Conservation (phyloP, 2,888 invertebrate species). For the Carpatolechia fugitivella region DNA sequence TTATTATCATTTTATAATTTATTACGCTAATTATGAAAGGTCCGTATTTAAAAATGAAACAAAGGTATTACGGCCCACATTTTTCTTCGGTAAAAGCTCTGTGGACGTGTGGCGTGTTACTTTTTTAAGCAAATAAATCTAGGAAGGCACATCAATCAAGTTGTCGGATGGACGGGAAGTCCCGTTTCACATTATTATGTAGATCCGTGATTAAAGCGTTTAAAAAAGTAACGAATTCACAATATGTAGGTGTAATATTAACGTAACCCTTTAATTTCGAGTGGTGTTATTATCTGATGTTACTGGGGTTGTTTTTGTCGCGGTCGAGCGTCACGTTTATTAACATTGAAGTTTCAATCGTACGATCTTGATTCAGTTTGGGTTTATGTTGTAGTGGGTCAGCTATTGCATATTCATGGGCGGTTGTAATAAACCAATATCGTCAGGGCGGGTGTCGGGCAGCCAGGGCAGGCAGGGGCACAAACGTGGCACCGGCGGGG, state of each 20-base stretch:
- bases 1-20: slow-evolving; percentile 79
- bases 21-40: slow-evolving; percentile 77
- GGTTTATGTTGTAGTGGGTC: slow-evolving; percentile 24
- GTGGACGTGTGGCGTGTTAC: slow-evolving; percentile 68
- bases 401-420: slow-evolving; percentile 51
- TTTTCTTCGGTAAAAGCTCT: slow-evolving; percentile 62
- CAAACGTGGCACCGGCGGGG: slow-evolving; percentile 22
- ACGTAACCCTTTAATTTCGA: slow-evolving; percentile 54
- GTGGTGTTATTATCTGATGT: slow-evolving; percentile 28
- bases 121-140: slow-evolving; percentile 73
- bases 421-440: slow-evolving; percentile 61
- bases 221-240: slow-evolving; percentile 68
- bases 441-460: slow-evolving; percentile 48
- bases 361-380: slow-evolving; percentile 15
- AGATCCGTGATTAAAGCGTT: slow-evolving; percentile 73
- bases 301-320: slow-evolving; percentile 1
- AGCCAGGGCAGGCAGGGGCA: slow-evolving; percentile 8
- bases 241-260: slow-evolving; percentile 53
- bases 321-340: slow-evolving; percentile 8
- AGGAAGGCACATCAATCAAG: slow-evolving; percentile 75
- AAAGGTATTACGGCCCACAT: slow-evolving; percentile 67
- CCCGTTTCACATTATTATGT: slow-evolving; percentile 70
- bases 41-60: slow-evolving; percentile 73
- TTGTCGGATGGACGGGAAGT: slow-evolving; percentile 74
- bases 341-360: slow-evolving; percentile 9